Percentiles rank a stretch among this genome's conserved stretches.
These are phyloP conservation scores for Gadus macrocephalus DNA, from an alignment of 2,113 vertebrate species.

Conservation along the genomic window DNA sequence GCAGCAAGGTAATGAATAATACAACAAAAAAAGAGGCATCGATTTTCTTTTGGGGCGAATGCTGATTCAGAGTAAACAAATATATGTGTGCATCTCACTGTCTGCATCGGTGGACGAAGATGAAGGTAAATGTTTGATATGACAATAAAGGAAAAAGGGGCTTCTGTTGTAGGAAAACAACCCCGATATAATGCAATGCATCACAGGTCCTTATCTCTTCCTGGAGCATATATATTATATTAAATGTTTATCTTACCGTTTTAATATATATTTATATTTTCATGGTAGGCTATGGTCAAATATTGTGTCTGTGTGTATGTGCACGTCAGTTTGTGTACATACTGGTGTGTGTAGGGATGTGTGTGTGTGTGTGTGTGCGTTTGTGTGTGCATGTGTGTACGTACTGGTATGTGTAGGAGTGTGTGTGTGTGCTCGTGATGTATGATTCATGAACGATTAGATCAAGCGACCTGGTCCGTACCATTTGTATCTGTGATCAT, in stretches of 20 bases:
- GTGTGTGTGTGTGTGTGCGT: not conserved
- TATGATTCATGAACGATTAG: too few relatives aligned
- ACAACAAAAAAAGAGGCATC: constrained; percentile 5
- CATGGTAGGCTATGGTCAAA: too few relatives aligned
- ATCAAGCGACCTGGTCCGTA: too few relatives aligned
- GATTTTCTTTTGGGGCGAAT: constrained; percentile 14
- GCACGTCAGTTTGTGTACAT: too few relatives aligned
- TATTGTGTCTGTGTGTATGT: too few relatives aligned
- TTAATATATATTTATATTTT: too few relatives aligned
- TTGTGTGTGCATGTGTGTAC: not conserved
- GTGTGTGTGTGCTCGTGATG: not conserved
- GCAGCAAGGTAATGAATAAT: not conserved
- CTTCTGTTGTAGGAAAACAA: not conserved
- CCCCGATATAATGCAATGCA: too few relatives aligned
- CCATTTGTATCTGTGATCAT: too few relatives aligned
- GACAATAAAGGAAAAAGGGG: constrained; percentile 25
- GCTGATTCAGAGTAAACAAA: constrained; percentile 23
- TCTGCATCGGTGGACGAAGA: constrained; percentile 23
- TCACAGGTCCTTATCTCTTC: too few relatives aligned
- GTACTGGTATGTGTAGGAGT: not conserved
- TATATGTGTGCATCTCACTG: constrained; percentile 23
- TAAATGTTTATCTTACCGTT: too few relatives aligned
- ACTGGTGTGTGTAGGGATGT: not conserved
- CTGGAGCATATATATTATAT: too few relatives aligned
- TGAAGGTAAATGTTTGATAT: constrained; percentile 30